A percentile compares a stretch with the other conserved stretches of the same genome.
phyloP scores from a whole-genome alignment of 2,113 vertebrate species.

The Brachyhypopomus occidentalis region DNA sequence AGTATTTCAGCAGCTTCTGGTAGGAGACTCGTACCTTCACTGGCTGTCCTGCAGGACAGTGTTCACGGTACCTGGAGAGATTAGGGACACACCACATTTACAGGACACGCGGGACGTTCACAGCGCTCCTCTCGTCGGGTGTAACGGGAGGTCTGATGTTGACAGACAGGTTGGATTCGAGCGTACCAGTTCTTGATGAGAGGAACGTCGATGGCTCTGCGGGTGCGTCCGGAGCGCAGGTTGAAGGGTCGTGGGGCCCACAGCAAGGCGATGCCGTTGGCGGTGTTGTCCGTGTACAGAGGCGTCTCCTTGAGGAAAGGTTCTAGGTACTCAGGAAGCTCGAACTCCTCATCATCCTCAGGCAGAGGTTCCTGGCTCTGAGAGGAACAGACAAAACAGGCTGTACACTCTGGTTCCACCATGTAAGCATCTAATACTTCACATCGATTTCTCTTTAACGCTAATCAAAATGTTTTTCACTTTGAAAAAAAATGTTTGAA shows the following conservation, averaged over 20 bases:
- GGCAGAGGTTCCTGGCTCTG: conserved; percentile 96
- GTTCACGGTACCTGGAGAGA: conserved; percentile 89
- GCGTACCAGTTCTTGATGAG: conserved; percentile 97
- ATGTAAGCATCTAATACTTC: not conserved
- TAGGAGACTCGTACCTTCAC: conserved; percentile 98
- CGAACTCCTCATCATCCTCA: conserved; percentile 98
- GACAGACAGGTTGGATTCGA: not conserved
- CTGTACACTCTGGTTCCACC: not conserved
- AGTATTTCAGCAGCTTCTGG: conserved; percentile 97
- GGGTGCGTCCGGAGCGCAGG: conserved; percentile 91
- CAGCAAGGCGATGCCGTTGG: conserved; percentile 96
- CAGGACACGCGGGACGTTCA: not conserved
- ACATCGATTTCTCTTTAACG: too few species aligned
- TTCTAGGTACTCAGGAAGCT: conserved; percentile 94
- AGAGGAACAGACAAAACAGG: not conserved
- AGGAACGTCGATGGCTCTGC: conserved; percentile 93
- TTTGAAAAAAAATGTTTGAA: too few species aligned
- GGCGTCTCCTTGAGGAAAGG: conserved; percentile 97
- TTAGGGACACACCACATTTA: not conserved
- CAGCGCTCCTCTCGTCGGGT: not conserved
- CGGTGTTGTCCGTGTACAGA: conserved; percentile 95
- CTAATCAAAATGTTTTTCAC: too few species aligned
- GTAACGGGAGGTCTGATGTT: too few species aligned
- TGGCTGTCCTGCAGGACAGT: conserved; percentile 96
- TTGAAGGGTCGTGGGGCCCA: conserved; percentile 98